Base-by-base conservation (phyloP, 2,797 vertebrate genomes). In the Bufotes viridis region DNA sequence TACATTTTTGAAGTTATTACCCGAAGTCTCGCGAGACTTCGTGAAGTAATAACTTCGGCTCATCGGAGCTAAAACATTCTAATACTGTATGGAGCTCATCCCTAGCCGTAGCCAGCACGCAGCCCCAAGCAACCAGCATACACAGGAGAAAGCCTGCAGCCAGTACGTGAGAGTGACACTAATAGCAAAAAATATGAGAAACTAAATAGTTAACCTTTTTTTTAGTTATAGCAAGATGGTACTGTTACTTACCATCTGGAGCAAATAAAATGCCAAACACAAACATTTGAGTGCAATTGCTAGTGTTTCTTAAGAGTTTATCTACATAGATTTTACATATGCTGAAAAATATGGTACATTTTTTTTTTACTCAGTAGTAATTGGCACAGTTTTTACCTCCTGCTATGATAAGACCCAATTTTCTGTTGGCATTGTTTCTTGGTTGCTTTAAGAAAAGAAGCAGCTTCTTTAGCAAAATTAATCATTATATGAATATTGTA, bases 361-460 rank as follows among this genome's bases (percentile, higher is more conserved):
- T 90, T 91, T 90, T 91, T 90, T 93, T 93, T 92, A 92, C 92
- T 92, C 88, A 90, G 88, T 22, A 80, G 12, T 34, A 1, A 83
- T 94, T 92, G 91, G 85, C 89, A 90, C 86, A 87, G 49, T 72
- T 87, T 70, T 78, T 24, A 58, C 84, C 92, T 76, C 86, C 86
- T 91, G 42, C 90, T 92, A 90, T 67, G 91, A 90, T 78, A 82
- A 92, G 85, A 91, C 49, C 58, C 79, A 90, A 79, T 82, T 92
- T 82, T 92, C 90, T 91, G 72, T 3, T 88, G 90, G 87, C 24
- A 55, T 82, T 91, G 91, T 76, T 29, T 91, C 81, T 90, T 87
- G 86, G 63, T 93, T 82, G 22, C 75, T 87, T 53, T 92, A 82
- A 83, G 87, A 79, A 79, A 84, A 14, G 82, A 55, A 88, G 90